Evolutionary conservation across 1,140 invertebrate genomes (phyloP).

Genomic region (Drosophila mayri): DNA sequence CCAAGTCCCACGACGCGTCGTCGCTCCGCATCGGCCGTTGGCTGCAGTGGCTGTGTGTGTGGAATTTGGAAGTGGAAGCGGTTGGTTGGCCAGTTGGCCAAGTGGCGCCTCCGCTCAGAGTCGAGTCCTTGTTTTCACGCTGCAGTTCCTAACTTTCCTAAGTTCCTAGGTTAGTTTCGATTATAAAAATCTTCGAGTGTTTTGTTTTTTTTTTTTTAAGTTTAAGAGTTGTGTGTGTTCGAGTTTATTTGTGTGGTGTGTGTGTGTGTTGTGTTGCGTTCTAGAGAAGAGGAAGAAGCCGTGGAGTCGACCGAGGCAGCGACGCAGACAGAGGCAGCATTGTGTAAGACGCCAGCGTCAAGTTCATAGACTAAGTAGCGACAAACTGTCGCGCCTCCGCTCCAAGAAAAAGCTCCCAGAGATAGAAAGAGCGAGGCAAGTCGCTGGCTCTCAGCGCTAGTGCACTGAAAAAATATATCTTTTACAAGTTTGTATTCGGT

Average conservation of each 20-base stretch:
- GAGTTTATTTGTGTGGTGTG: constrained; percentile 8
- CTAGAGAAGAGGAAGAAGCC: constrained; percentile 7
- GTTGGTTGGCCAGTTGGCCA: constrained; percentile 26
- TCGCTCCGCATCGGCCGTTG: constrained; percentile 48
- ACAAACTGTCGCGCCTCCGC: constrained; percentile 44
- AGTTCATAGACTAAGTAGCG: constrained; percentile 62
- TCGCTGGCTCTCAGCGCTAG: neutral
- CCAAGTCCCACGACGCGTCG: constrained; percentile 72
- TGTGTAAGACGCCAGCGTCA: constrained; percentile 52
- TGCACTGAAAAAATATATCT: constrained; percentile 4
- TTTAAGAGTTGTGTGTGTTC: neutral
- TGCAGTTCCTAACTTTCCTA: constrained; percentile 1
- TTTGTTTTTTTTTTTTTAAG: constrained; percentile 7
- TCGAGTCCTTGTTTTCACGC: neutral
- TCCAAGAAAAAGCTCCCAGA: constrained; percentile 46
- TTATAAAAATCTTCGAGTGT: neutral
- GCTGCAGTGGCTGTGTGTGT: constrained; percentile 19
- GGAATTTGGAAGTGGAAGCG: constrained; percentile 30
- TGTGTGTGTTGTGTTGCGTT: constrained; percentile 13
- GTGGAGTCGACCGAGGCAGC: constrained; percentile 1
- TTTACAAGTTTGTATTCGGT: neutral
- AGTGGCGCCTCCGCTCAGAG: constrained; percentile 33
- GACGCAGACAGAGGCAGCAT: constrained; percentile 17
- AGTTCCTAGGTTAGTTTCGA: constrained; percentile 31
- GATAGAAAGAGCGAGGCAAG: constrained; percentile 4